These are phyloP conservation scores for Yponomeuta cagnagella DNA, from an alignment of 2,888 invertebrate species.

Conservation along the genomic window DNA sequence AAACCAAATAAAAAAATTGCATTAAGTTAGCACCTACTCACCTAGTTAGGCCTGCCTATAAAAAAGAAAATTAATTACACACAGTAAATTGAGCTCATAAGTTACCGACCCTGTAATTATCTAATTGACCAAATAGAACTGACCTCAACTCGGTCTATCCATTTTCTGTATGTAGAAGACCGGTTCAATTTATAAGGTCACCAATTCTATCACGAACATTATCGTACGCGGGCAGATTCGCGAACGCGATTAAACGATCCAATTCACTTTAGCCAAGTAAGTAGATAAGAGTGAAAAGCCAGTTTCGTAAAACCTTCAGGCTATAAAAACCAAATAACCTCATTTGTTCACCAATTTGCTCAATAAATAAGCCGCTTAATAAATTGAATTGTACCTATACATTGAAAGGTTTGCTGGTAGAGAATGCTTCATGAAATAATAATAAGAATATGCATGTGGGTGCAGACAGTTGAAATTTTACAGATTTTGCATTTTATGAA, in stretches of 20 bases:
- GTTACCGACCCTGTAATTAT: background rate
- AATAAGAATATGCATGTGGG: no score
- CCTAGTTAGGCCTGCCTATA: no score
- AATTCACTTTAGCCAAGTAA: constrained; percentile 21
- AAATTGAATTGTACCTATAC: background rate
- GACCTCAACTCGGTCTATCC: background rate
- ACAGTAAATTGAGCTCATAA: background rate
- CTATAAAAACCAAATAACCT: background rate
- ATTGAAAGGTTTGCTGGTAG: background rate
- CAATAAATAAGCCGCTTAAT: background rate
- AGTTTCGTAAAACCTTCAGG: background rate
- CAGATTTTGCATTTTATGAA: no score
- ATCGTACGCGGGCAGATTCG: constrained; percentile 18
- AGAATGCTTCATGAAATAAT: no score
- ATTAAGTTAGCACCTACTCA: no score
- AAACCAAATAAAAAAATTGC: no score
- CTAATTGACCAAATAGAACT: background rate
- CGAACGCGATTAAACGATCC: constrained; percentile 22
- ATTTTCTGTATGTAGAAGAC: background rate
- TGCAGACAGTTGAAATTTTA: no score
- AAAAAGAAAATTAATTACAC: background rate
- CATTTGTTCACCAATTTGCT: background rate
- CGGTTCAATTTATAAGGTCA: background rate
- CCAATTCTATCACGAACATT: background rate
- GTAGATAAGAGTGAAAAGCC: constrained; percentile 11